These are phyloP conservation scores for Epicampocera succincta DNA, from an alignment of 2,888 invertebrate genomes.

Conservation along the genomic window DNA sequence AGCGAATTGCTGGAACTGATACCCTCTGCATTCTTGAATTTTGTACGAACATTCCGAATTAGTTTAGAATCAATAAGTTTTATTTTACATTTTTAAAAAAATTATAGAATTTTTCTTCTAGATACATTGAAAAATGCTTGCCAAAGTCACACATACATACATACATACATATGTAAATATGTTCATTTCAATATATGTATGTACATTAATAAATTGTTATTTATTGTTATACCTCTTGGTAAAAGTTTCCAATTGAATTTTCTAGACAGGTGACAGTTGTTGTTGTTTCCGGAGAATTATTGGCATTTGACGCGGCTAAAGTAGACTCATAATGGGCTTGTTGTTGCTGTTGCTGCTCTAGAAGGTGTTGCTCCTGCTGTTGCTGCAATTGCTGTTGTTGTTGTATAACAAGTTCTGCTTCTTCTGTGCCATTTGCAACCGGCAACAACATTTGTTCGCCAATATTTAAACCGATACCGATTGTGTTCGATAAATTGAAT, in stretches of 20 bases:
- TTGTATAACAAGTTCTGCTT: constrained; percentile 35
- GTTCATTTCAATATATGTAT: too few species aligned
- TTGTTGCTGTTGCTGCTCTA: constrained; percentile 29
- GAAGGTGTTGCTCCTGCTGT: constrained; percentile 29
- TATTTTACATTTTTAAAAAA: too few species aligned
- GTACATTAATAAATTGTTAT: not conserved
- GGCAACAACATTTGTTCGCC: constrained; percentile 61
- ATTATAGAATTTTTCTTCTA: too few species aligned
- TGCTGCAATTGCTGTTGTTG: constrained; percentile 37
- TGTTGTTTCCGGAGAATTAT: constrained; percentile 25
- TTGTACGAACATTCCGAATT: too few species aligned
- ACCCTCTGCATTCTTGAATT: too few species aligned
- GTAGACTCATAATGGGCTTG: constrained; percentile 25
- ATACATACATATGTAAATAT: too few species aligned
- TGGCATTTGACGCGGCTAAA: not conserved
- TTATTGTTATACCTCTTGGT: constrained; percentile 37
- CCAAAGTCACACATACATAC: too few species aligned
- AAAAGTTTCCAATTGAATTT: constrained; percentile 53
- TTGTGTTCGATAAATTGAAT: constrained; percentile 62
- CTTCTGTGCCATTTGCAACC: constrained; percentile 43
- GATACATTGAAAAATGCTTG: too few species aligned
- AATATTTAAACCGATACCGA: constrained; percentile 61
- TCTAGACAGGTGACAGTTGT: constrained; percentile 52
- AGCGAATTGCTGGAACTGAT: too few species aligned
- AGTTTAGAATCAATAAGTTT: too few species aligned